Conservation (phyloP, 2,113 vertebrate genomes). For the Pachyramphus minor region DNA sequence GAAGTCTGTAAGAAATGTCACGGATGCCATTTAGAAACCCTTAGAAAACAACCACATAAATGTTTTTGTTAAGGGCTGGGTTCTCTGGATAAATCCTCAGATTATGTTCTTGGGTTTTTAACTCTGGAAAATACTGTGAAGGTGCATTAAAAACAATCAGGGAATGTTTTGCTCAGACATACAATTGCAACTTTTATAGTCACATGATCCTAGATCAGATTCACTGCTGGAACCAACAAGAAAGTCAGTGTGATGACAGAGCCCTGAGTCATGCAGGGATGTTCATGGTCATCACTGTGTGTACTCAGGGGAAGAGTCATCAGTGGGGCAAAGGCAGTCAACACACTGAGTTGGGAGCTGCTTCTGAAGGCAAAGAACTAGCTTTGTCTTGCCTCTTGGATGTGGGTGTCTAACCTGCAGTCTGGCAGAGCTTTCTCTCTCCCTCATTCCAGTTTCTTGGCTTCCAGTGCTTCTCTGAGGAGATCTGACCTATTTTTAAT, state of each 20-base stretch:
- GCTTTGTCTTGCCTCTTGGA: background rate
- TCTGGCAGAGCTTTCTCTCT: background rate
- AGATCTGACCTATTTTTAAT: background rate
- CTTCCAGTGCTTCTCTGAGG: background rate
- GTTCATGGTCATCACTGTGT: rapidly evolving
- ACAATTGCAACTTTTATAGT: background rate
- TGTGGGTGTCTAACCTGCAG: background rate
- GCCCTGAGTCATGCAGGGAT: background rate
- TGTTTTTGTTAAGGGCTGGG: background rate
- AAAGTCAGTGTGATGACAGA: background rate
- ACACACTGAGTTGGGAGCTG: rapidly evolving
- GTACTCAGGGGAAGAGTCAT: background rate
- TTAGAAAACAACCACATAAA: background rate
- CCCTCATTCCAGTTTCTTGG: background rate
- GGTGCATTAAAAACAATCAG: background rate
- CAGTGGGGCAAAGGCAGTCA: background rate
- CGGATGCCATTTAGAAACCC: background rate
- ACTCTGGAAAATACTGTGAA: background rate
- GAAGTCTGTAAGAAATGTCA: background rate
- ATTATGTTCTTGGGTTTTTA: background rate
- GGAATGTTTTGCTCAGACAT: background rate
- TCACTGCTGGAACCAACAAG: background rate
- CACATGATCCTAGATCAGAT: background rate
- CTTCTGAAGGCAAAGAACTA: background rate
- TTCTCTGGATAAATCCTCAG: background rate